These are phyloP conservation scores for Eucera pruinosa DNA, from an alignment of 2,888 invertebrate species.

Conservation along the genomic window DNA sequence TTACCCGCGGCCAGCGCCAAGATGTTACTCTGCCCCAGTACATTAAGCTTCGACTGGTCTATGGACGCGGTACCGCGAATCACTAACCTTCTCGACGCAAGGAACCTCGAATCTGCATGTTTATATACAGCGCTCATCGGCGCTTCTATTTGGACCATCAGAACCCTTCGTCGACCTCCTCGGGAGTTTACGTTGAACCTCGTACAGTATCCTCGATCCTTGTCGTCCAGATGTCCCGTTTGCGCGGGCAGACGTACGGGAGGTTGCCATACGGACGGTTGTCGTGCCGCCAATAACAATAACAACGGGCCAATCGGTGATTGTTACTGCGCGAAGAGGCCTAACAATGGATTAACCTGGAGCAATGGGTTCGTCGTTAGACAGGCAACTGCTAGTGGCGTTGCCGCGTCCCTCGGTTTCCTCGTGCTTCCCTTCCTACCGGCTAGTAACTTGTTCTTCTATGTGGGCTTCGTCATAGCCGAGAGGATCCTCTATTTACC, in stretches of 20 bases:
- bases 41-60: slow-evolving; percentile 99
- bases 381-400: slow-evolving; percentile 85
- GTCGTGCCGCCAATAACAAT: slow-evolving; percentile 90
- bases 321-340: slow-evolving; percentile 84
- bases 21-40: slow-evolving; percentile 93
- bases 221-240: slow-evolving; percentile 87
- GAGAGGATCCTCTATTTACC: slow-evolving; percentile 98
- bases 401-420: slow-evolving; percentile 88
- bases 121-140: slow-evolving; percentile 88
- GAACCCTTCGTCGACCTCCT: slow-evolving; percentile 69
- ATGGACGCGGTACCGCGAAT: slow-evolving; percentile 98
- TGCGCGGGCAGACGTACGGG: slow-evolving; percentile 89
- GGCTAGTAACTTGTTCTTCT: slow-evolving; percentile 97
- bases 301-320: slow-evolving; percentile 86
- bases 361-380: slow-evolving; percentile 85
- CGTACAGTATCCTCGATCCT: slow-evolving; percentile 57
- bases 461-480: slow-evolving; percentile 99
- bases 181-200: slow-evolving; percentile 4
- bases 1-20: slow-evolving; percentile 96
- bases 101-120: slow-evolving; percentile 90
- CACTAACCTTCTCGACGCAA: slow-evolving; percentile 90
- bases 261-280: slow-evolving; percentile 89
- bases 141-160: slow-evolving; percentile 76
- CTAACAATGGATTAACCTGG: slow-evolving; percentile 74
- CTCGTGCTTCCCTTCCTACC: slow-evolving; percentile 97